Conservation (phyloP, 2,113 vertebrate species). For the Mesitornis unicolor region DNA sequence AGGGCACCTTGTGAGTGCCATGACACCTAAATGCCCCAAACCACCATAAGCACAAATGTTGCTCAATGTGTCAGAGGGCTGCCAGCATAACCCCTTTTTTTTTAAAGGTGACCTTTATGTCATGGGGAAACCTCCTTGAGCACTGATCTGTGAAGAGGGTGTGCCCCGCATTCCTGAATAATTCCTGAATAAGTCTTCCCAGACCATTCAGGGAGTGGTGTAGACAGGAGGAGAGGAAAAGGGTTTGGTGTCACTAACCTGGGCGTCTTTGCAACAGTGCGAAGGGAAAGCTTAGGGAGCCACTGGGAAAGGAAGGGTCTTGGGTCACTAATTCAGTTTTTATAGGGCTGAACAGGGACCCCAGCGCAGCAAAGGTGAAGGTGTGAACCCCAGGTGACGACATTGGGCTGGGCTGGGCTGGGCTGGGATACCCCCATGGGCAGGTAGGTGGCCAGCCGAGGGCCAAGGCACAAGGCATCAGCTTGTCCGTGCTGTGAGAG, state of each 20-base stretch:
- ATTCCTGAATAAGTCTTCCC: background rate
- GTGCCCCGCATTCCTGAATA: background rate
- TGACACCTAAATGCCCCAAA: background rate
- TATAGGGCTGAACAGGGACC: background rate
- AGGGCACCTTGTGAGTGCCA: background rate
- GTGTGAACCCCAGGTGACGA: background rate
- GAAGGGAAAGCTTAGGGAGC: background rate
- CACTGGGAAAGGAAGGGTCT: background rate
- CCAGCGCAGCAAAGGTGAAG: background rate
- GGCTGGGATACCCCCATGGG: background rate
- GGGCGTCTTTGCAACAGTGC: rapidly evolving
- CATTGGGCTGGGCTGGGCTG: background rate
- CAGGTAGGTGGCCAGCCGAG: background rate
- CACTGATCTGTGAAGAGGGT: background rate
- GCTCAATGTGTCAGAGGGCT: rapidly evolving
- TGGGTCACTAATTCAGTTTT: background rate
- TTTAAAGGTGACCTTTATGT: background rate
- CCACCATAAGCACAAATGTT: rapidly evolving
- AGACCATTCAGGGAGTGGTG: background rate
- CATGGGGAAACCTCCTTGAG: background rate
- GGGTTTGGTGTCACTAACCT: background rate
- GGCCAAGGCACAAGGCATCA: background rate
- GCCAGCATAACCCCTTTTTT: background rate
- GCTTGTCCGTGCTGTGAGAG: background rate
- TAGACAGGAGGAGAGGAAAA: background rate